A percentile compares a stretch with the other conserved stretches of the same genome.
Evolutionary conservation across 2,113 vertebrate genomes (phyloP).

Genomic region (Helogale parvula): DNA sequence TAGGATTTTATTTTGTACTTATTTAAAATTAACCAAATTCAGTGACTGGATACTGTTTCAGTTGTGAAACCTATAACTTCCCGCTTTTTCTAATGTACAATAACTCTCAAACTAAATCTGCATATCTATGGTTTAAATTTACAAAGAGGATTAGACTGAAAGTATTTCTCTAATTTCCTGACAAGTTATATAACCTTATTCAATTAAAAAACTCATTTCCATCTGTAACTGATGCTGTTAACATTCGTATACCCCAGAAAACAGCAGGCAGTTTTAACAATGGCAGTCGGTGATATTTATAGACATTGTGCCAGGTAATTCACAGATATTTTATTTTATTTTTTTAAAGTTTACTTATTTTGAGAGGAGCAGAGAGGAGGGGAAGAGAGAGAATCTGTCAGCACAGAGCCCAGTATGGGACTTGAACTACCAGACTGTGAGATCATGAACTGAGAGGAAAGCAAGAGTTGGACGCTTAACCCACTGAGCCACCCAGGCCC

Average conservation of each 20-base stretch:
- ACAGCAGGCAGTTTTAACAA: neutral
- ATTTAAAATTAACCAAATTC: neutral
- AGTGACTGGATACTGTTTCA: conserved; percentile 2
- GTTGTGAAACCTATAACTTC: neutral
- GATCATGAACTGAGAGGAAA: no score
- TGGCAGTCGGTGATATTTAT: neutral
- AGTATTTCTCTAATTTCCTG: conserved; percentile 7
- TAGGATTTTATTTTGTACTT: neutral
- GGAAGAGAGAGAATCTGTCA: no score
- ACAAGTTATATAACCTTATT: neutral
- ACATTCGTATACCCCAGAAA: neutral
- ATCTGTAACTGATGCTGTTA: neutral
- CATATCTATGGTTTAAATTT: conserved; percentile 39
- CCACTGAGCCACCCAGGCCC: no score
- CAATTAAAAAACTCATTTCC: neutral
- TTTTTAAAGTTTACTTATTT: no score
- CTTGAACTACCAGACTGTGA: no score
- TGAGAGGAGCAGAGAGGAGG: no score
- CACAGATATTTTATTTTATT: neutral
- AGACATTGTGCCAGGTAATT: neutral
- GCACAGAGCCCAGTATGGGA: no score
- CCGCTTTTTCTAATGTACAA: neutral
- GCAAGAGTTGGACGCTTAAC: no score
- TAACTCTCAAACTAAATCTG: conserved; percentile 1
- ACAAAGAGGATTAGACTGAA: neutral